Percentiles rank a stretch among this genome's conserved stretches.
phyloP scores from a whole-genome alignment of 2,113 vertebrate species.

The Notarius lentiginosus region DNA sequence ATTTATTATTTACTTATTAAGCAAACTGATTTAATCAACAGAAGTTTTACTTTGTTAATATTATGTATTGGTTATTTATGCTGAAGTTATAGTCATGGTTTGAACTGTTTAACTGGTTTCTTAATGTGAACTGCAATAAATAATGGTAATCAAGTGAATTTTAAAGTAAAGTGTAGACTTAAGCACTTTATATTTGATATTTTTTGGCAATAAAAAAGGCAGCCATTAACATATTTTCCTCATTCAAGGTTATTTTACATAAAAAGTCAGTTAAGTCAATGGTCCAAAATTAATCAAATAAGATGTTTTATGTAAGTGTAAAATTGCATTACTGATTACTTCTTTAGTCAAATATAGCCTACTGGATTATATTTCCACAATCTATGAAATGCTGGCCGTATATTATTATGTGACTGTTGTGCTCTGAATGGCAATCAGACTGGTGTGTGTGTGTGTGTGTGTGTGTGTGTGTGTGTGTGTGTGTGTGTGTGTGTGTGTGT shows the following conservation, averaged over 20 bases:
- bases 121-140: not conserved
- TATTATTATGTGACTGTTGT: slow-evolving; percentile 17
- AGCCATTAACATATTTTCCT: not conserved
- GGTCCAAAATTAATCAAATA: slow-evolving; percentile 10
- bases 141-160: not conserved
- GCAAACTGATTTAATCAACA: not conserved
- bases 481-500: not conserved
- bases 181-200: not conserved
- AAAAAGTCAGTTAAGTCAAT: not conserved
- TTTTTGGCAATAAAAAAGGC: not conserved
- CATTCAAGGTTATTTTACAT: not conserved
- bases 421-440: slow-evolving; percentile 3
- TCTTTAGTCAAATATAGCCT: not conserved
- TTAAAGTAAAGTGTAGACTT: not conserved
- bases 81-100: not conserved
- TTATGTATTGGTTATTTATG: not conserved
- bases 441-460: not conserved
- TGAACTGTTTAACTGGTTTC: not conserved
- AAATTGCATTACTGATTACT: not conserved
- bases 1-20: not conserved
- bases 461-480: not conserved
- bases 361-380: not conserved
- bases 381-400: not conserved
- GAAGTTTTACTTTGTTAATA: not conserved
- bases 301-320: not conserved